Base-by-base conservation (phyloP, 2,797 vertebrate genomes). In the Sciaenops ocellatus region DNA sequence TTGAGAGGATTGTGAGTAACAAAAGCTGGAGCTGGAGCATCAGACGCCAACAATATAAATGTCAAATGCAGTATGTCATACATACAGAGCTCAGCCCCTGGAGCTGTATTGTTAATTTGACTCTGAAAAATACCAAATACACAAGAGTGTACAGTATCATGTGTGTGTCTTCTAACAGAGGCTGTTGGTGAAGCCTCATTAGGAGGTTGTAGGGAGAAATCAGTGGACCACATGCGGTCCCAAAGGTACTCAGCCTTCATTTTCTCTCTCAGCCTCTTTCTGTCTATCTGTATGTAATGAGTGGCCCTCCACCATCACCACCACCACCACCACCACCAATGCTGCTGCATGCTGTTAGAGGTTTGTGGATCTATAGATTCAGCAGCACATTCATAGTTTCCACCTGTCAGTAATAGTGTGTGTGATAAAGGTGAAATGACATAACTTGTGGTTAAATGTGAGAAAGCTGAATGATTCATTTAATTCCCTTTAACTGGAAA, bases 151-250 rank as follows among this genome's bases (percentile, higher is more conserved):
- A 16, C 15, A 22, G 60, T 9, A 2, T 50, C 61, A 44, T 69
- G 74, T 84, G 6, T 59, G 52, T 59, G 64, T 62, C 57, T 52
- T 69, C 38, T 54, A 22, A 68, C 60, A 76, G 24, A 76, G 59
- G 1, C 56, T 4, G 28, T 41, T 64, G 47, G 54, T 74, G 69
- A 62, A 47, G 60, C 20, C 44, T 84, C 47, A 78, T 78, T 82
- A 71, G 57, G 67, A 78, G 75, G 69, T 24, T 78, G 82, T 38
- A 72, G 64, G 26, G 73, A 68, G 66, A 69, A 82, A 80, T 78
- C 73, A 71, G 65, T 60, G 73, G 56, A 77, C 62, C 82, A 76
- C 82, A 80, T 66, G 42, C 65, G 72, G 69, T 79, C 87, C 84
- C 79, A 76, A 74, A 78, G 78, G 73, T 73, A 56, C 47, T 46